A percentile compares a stretch with the other conserved stretches of the same genome.
These are phyloP conservation scores for Florisuga fusca DNA, from an alignment of 2,797 vertebrate species.

Conservation along the genomic window DNA sequence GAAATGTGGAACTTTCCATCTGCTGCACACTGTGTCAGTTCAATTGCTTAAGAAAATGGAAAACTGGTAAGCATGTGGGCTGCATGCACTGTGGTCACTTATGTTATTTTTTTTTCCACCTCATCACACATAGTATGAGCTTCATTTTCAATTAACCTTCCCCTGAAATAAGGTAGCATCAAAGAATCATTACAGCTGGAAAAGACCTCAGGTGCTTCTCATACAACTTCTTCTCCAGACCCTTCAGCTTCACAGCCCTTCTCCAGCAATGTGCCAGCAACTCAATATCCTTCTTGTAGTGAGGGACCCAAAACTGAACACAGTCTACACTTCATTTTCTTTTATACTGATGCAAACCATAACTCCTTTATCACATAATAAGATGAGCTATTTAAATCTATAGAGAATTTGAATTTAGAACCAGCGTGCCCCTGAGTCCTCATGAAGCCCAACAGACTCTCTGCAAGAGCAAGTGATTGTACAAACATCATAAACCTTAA, in stretches of 20 bases:
- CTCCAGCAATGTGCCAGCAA: no score
- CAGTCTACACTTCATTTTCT: neutral
- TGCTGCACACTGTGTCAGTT: conserved; percentile 13
- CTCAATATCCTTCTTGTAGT: no score
- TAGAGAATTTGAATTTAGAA: neutral
- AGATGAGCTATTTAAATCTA: neutral
- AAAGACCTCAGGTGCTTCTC: no score
- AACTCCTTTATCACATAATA: neutral
- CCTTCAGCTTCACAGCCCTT: no score
- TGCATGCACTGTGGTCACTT: conserved; percentile 12
- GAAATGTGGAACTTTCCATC: neutral
- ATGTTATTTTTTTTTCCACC: neutral
- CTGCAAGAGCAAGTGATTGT: neutral
- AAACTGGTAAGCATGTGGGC: neutral
- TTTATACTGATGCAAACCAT: neutral
- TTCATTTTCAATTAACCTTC: conserved; percentile 14
- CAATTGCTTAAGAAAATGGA: conserved; percentile 33
- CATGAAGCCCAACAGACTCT: neutral
- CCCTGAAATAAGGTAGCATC: neutral
- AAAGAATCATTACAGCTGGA: no score
- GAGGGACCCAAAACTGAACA: neutral
- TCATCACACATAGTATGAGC: conserved; percentile 17
- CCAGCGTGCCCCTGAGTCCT: neutral
- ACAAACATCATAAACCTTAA: neutral
- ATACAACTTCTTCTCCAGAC: no score